A percentile compares a stretch with the other conserved stretches of the same genome.
These are phyloP conservation scores for Phalangium opilio DNA, from an alignment of 2,888 invertebrate species.

Conservation along the genomic window DNA sequence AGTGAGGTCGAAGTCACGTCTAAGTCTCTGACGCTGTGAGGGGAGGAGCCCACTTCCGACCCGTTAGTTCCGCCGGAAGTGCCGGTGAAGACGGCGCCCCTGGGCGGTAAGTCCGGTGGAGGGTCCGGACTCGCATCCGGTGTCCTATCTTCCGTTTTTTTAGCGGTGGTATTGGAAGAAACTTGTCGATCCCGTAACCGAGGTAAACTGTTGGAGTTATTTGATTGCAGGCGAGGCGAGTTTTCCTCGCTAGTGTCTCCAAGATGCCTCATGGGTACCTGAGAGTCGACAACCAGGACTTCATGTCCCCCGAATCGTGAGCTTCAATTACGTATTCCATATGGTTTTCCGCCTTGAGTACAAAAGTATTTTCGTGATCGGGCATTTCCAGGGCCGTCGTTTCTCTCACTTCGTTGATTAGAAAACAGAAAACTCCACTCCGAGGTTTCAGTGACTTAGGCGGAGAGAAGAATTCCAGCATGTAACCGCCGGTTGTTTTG, in stretches of 20 bases:
- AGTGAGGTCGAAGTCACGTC: no score
- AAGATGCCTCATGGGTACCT: constrained; percentile 52
- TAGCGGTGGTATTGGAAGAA: no score
- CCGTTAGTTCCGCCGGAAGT: constrained; percentile 23
- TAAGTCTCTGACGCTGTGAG: no score
- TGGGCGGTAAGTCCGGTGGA: constrained; percentile 66
- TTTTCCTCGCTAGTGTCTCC: constrained; percentile 6
- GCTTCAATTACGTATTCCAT: constrained; percentile 95
- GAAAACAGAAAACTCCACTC: constrained; percentile 86
- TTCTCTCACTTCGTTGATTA: constrained; percentile 83
- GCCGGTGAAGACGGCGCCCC: constrained; percentile 33
- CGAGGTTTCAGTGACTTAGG: constrained; percentile 57
- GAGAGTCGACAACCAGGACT: constrained; percentile 81
- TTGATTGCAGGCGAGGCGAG: constrained; percentile 70
- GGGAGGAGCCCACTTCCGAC: constrained; percentile 35
- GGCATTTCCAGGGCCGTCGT: constrained; percentile 95
- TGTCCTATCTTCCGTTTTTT: constrained; percentile 16
- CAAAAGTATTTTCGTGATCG: constrained; percentile 71
- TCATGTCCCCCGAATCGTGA: constrained; percentile 73
- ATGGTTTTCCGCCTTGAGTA: constrained; percentile 57
- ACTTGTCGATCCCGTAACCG: no score
- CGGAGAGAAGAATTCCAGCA: constrained; percentile 89
- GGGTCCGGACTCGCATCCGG: constrained; percentile 27
- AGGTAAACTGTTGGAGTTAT: no score
- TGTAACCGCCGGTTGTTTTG: constrained; percentile 83